phyloP scores from a whole-genome alignment of 2,113 vertebrate genomes.

The Sander vitreus region DNA sequence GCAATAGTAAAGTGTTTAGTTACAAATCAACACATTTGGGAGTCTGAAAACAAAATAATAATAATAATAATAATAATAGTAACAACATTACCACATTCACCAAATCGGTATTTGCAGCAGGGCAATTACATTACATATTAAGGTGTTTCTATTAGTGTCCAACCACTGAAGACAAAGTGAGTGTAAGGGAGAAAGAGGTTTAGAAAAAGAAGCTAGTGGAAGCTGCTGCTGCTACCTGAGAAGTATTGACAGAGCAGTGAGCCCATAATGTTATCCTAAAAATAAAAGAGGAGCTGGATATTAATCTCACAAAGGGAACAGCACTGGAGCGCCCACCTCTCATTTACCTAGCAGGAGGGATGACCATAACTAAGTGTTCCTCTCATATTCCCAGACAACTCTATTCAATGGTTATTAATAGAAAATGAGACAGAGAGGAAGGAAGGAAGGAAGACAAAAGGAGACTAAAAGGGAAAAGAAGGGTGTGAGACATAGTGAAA shows the following conservation, averaged over 20 bases:
- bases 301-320: conserved; percentile 52
- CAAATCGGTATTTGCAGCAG: background rate
- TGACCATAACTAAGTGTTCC: conserved; percentile 52
- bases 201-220: background rate
- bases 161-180: background rate
- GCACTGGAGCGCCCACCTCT: conserved; percentile 39
- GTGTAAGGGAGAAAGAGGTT: conserved; percentile 4
- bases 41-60: background rate
- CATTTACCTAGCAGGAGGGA: conserved; percentile 36
- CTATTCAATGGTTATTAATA: conserved; percentile 55
- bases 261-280: conserved; percentile 48
- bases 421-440: conserved; percentile 35
- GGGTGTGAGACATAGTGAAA: conserved; percentile 33
- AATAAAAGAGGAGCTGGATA: conserved; percentile 55
- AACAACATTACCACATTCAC: background rate
- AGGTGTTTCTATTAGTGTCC: conserved; percentile 3
- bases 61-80: no score
- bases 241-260: conserved; percentile 41
- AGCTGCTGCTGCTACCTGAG: conserved; percentile 30
- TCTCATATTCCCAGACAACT: conserved; percentile 47
- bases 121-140: background rate
- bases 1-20: background rate
- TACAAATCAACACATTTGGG: background rate
- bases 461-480: background rate
- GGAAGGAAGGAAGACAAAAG: conserved; percentile 9